Evolutionary conservation across 1,140 invertebrate species (phyloP).

Genomic region (Calycopis cecrops): DNA sequence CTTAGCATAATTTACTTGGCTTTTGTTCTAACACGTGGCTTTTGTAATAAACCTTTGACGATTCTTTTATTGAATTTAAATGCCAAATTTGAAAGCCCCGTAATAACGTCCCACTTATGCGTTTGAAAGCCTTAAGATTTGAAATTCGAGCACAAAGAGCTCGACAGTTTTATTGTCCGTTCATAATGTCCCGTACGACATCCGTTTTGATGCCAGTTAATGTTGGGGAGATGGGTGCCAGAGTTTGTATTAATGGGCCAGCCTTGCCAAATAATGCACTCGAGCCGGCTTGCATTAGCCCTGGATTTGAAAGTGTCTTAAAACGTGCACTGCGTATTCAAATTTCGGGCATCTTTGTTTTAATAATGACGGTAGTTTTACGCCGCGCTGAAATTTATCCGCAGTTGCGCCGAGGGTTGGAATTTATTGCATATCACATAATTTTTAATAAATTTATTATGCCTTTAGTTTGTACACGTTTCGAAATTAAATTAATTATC

Average conservation of each 20-base stretch:
- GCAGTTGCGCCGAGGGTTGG: not conserved
- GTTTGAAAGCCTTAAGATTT: constrained; percentile 27
- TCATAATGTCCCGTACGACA: constrained; percentile 60
- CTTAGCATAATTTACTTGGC: too few relatives aligned
- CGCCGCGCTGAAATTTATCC: constrained; percentile 6
- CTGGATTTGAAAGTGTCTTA: constrained; percentile 35
- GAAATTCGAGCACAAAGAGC: constrained; percentile 50
- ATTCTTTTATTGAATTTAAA: too few relatives aligned
- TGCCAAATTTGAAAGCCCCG: too few relatives aligned
- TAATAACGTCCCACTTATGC: constrained; percentile 4
- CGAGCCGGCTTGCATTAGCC: constrained; percentile 47
- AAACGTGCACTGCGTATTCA: constrained; percentile 22
- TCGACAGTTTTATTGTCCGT: constrained; percentile 59
- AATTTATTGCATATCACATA: too few relatives aligned
- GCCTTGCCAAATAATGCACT: constrained; percentile 50
- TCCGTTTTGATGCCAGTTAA: constrained; percentile 62
- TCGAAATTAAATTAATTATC: too few relatives aligned
- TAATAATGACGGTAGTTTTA: too few relatives aligned
- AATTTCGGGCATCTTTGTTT: constrained; percentile 8
- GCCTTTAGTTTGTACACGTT: too few relatives aligned
- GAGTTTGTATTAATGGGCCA: constrained; percentile 49
- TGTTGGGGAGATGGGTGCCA: constrained; percentile 54
- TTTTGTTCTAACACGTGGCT: too few relatives aligned
- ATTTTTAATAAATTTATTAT: too few relatives aligned
- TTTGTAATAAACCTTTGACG: too few relatives aligned